Evolutionary conservation across 2,113 vertebrate species (phyloP).

Genomic region (Stictonetta naevosa): DNA sequence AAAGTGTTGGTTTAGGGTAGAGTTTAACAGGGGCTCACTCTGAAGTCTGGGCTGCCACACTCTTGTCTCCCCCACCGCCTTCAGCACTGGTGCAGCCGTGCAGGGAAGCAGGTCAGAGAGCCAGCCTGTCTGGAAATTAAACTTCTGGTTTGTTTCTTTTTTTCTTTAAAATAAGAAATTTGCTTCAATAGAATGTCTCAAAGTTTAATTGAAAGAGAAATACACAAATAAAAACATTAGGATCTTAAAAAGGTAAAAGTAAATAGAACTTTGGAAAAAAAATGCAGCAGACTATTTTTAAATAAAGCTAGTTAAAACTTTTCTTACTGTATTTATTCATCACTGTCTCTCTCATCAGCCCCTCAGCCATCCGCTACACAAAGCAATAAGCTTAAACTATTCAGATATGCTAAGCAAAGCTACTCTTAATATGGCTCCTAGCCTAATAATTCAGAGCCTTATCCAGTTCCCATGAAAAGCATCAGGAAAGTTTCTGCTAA

Average conservation of each 20-base stretch:
- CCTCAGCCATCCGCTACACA: not conserved
- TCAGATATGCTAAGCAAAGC: constrained; percentile 34
- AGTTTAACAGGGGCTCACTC: not conserved
- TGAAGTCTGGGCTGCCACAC: not conserved
- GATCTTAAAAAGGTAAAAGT: not conserved
- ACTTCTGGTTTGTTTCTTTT: not conserved
- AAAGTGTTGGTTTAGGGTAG: not conserved
- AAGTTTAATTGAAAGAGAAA: not conserved
- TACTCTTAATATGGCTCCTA: constrained; percentile 5
- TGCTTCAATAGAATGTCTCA: not conserved
- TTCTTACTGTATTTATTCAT: not conserved
- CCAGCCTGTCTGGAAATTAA: not conserved
- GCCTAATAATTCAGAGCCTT: constrained; percentile 16
- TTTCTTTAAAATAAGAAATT: not conserved
- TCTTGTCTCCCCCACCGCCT: not conserved
- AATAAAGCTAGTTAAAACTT: not conserved
- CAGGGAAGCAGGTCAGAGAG: not conserved
- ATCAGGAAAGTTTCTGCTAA: constrained; percentile 26
- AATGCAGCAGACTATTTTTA: not conserved
- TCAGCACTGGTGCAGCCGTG: not conserved
- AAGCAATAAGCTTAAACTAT: not conserved
- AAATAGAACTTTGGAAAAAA: not conserved
- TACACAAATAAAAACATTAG: not conserved
- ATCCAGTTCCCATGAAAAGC: constrained; percentile 52
- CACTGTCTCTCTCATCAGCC: not conserved